Evolutionary conservation across 1,140 invertebrate genomes (phyloP), one percentile per base, ranked within the genome.

Genomic region (Halesus radiatus): DNA sequence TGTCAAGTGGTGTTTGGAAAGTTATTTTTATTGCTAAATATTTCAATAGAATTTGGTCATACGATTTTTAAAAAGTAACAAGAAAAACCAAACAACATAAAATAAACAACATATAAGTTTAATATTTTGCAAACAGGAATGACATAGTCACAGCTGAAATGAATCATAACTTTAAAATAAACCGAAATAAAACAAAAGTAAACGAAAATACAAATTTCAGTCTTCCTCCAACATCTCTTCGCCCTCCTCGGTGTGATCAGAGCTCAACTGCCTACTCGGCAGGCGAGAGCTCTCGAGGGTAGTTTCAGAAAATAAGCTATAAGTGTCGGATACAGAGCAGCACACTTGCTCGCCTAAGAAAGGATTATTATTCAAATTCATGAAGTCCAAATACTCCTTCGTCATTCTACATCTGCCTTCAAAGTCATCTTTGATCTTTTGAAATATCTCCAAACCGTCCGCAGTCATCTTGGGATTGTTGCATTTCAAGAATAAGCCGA

Each of bases 401-500:
- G 89, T 81, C 8, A 90, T 84, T 81, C 85, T 85, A 53, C 87
- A 87, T 74, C 87, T 84, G 22, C 85, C 82, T 75, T 88, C 85
- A 79, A 89, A 91, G 10, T 85, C 79, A 23, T 85, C 84, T 10
- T 85, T 84, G 7, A 85, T 86, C 80, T 87, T 84, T 54, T 85
- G 75, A 82, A 91, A 92, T 15, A 86, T 68, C 1, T 81, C 26
- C 22, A 85, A 56, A 16, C 86, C 83, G 15, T 85, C 78, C 62
- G 72, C 50, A 8, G 85, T 50, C 13, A 82, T 84, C 5, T 66
- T 76, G 37, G 85, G 84, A 84, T 92, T 91, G 68, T 89, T 85
- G 15, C 85, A 86, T 86, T 93, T 93, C 45, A 93, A 83, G 85
- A 88, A 90, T 13, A 91, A 82, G 16, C 88, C 92, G 18, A 92